These are phyloP conservation scores for Timandra comae DNA, from an alignment of 2,888 invertebrate species.

Conservation along the genomic window DNA sequence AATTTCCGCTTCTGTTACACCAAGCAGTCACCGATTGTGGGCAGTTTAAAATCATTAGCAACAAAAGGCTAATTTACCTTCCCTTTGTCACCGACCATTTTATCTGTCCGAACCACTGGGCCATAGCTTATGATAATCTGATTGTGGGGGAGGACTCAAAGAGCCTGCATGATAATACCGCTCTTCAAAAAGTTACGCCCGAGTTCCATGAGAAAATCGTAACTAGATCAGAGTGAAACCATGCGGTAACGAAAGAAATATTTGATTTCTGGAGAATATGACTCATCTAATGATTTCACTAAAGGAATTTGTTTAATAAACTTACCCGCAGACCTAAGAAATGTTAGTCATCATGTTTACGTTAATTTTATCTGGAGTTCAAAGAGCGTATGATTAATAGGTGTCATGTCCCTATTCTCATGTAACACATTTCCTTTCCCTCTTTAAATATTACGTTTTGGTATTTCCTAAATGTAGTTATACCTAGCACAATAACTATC, in stretches of 20 bases:
- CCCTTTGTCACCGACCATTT: constrained; percentile 62
- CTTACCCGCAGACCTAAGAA: too few relatives aligned
- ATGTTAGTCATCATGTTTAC: too few relatives aligned
- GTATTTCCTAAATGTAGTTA: too few relatives aligned
- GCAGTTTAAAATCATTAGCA: constrained; percentile 51
- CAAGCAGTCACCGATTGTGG: constrained; percentile 31
- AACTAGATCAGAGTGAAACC: neutral
- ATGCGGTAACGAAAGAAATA: neutral
- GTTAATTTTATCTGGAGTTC: too few relatives aligned
- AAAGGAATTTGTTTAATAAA: too few relatives aligned
- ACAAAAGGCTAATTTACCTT: constrained; percentile 34
- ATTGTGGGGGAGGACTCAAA: constrained; percentile 38
- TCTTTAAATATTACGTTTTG: too few relatives aligned
- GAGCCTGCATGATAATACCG: constrained; percentile 5
- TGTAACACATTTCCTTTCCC: too few relatives aligned
- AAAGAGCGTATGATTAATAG: too few relatives aligned
- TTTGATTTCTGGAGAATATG: neutral
- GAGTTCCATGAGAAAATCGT: constrained; percentile 19
- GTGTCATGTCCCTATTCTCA: neutral
- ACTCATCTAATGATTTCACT: neutral
- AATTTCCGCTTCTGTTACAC: constrained; percentile 16
- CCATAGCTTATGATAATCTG: constrained; percentile 59
- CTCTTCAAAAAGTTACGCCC: constrained; percentile 9
- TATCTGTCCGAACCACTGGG: constrained; percentile 63
- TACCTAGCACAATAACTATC: too few relatives aligned